A percentile compares a stretch with the other conserved stretches of the same genome.
These are phyloP conservation scores for Chloroceryle aenea DNA, from an alignment of 2,113 vertebrate species.

Conservation along the genomic window DNA sequence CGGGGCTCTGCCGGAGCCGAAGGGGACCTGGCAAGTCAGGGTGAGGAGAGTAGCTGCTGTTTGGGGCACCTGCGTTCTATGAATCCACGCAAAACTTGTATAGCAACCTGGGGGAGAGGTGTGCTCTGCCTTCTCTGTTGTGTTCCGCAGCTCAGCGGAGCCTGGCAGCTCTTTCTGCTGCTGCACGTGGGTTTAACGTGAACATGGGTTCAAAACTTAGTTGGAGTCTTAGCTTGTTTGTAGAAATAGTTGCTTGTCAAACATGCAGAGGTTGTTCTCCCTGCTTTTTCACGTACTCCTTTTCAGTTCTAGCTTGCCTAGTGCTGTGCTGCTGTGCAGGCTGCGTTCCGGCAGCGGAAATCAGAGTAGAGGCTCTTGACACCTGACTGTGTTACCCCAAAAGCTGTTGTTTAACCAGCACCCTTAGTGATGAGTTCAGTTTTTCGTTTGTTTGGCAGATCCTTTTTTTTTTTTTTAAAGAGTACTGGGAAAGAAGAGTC, in stretches of 20 bases:
- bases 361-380: background rate
- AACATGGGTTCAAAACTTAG: too few relatives aligned
- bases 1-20: background rate
- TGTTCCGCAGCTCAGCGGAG: fast-evolving
- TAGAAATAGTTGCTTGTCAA: fast-evolving
- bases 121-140: background rate
- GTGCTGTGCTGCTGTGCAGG: background rate
- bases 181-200: fast-evolving
- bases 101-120: background rate
- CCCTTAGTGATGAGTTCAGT: background rate
- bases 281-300: too few relatives aligned
- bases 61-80: fast-evolving
- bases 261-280: background rate
- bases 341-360: background rate
- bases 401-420: background rate
- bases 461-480: too few relatives aligned
- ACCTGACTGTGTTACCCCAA: background rate
- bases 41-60: background rate
- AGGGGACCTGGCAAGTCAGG: background rate
- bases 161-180: background rate
- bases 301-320: background rate
- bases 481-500: background rate
- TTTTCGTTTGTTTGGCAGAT: background rate
- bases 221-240: too few relatives aligned
- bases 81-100: background rate